Evolutionary conservation across 2,888 invertebrate species (phyloP).

Genomic region (Elmis aenea): DNA sequence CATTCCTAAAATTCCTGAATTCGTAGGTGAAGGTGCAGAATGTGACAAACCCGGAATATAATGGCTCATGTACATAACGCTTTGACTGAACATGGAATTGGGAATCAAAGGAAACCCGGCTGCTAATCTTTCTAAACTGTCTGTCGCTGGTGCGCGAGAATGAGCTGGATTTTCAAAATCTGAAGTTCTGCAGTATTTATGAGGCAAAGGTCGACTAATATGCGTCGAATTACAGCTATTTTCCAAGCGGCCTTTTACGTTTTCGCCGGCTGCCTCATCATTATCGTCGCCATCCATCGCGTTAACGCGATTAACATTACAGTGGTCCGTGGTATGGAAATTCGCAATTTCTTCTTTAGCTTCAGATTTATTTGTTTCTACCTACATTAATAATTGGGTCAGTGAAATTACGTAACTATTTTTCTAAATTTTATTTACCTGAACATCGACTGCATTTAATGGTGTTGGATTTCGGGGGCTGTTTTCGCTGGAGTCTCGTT

Average conservation of each 20-base stretch:
- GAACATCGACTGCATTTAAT: too few relatives aligned
- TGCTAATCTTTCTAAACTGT: slow-evolving; percentile 45
- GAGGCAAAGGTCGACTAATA: slow-evolving; percentile 30
- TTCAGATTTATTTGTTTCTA: slow-evolving; percentile 36
- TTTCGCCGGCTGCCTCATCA: slow-evolving; percentile 37
- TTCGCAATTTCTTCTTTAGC: slow-evolving; percentile 41
- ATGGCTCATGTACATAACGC: slow-evolving; percentile 89
- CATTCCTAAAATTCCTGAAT: slow-evolving; percentile 53
- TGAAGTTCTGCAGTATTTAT: slow-evolving; percentile 39
- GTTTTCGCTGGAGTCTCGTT: slow-evolving; percentile 50
- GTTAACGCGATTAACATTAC: slow-evolving; percentile 54
- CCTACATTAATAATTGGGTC: background rate
- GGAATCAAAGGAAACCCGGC: slow-evolving; percentile 73
- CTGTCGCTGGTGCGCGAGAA: slow-evolving; percentile 36
- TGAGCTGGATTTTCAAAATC: slow-evolving; percentile 35
- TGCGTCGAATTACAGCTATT: slow-evolving; percentile 29
- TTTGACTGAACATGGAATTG: slow-evolving; percentile 83
- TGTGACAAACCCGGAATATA: slow-evolving; percentile 63
- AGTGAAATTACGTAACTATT: too few relatives aligned
- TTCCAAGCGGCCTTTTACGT: slow-evolving; percentile 34
- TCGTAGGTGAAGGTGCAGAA: slow-evolving; percentile 51
- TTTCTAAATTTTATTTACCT: too few relatives aligned
- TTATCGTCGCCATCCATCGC: slow-evolving; percentile 55
- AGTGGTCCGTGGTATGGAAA: slow-evolving; percentile 50
- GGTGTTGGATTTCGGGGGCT: slow-evolving; percentile 49